Evolutionary conservation across 2,113 vertebrate genomes (phyloP), one percentile per base, ranked within the genome.

Genomic region (Gavialis gangeticus): DNA sequence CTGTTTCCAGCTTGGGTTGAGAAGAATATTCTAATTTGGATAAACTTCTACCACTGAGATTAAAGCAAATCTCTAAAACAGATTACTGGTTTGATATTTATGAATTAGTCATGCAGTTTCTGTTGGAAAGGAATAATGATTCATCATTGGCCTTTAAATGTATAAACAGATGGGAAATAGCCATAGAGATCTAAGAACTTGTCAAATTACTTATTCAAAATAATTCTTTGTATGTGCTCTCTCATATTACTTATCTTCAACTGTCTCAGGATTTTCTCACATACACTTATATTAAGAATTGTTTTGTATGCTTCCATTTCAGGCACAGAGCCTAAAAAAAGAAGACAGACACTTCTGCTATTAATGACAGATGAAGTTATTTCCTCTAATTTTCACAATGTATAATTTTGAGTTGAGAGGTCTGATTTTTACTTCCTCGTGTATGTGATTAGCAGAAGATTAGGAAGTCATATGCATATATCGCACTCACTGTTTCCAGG

Each of bases 31-130:
- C 5, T 37, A 77, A 87, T 95, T 92, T 90, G 16, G 58, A 92
- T 77, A 91, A 91, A 81, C 54, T 88, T 95, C 37, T 58, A 71
- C 46, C 27, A 85, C 34, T 84, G 16, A 13, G 1, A 34, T 91
- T 86, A 84, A 69, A 30, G 27, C 27, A 95, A 82, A 27, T 28
- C 27, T 37, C 17, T 55, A 1, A 75, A 79, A 88, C 24, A 28
- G 2, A 13, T 16, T 93, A 80, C 7, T 57, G 63, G 2, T 78
- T 89, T 75, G n/a, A 46, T 80, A 86, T 81, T 73, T 95, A 93
- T 76, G 71, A 93, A 90, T 88, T 85, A 91, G 56, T 75, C 62
- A 92, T 82, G 71, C 15, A 64, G 6, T 69, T 84, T 93, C 91
- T 95, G 62, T 19, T 86, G n/a, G 69, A 91, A 89, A 84, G 10